Conservation (phyloP, 2,113 vertebrate species). For the Dipodomys ordii region DNA sequence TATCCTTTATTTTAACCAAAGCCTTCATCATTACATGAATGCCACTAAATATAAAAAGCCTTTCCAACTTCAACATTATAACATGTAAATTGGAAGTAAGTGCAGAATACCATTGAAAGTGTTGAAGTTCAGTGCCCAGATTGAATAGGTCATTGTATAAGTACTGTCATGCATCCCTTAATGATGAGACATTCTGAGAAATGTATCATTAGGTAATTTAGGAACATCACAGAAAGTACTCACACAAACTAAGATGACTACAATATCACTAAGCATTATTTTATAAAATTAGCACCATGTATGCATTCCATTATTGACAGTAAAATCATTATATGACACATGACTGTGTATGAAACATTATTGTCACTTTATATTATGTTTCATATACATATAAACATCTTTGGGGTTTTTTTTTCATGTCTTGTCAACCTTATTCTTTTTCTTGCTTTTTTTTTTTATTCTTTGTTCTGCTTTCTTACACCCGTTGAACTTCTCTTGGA, state of each 20-base stretch:
- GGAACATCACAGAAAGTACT: neutral
- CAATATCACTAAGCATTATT: neutral
- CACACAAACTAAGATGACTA: constrained; percentile 12
- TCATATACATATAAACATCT: neutral
- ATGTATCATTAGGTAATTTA: constrained; percentile 24
- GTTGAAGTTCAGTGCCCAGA: neutral
- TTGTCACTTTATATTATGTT: neutral
- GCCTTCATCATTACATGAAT: constrained; percentile 34
- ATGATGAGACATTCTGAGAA: neutral
- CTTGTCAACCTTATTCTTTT: neutral
- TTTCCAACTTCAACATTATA: neutral
- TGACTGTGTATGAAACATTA: neutral
- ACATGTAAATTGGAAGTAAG: constrained; percentile 15
- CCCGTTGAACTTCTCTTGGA: neutral
- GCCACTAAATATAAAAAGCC: constrained; percentile 42
- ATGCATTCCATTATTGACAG: neutral
- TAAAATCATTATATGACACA: neutral
- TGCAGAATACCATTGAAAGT: constrained; percentile 15
- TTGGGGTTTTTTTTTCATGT: neutral
- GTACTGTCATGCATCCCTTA: neutral
- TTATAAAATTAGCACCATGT: neutral
- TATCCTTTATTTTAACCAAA: constrained; percentile 31
- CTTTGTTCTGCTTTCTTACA: neutral
- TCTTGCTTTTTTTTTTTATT: neutral
- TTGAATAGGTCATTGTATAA: neutral